Base-by-base conservation (phyloP, 2,888 invertebrate species). In the Melanchra persicariae region DNA sequence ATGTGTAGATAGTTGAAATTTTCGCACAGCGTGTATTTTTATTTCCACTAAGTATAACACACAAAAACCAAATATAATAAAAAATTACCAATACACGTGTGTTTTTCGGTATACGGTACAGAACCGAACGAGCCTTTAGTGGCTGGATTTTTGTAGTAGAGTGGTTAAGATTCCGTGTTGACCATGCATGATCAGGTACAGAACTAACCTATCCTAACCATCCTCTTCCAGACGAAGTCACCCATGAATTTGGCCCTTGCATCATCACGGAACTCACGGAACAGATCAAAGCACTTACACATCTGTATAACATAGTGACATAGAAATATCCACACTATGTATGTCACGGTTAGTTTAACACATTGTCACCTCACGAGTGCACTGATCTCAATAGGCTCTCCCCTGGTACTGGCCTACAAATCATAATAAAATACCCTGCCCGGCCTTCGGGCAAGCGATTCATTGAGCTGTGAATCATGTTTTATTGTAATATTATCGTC, bases 281-380 rank as follows among this genome's bases (percentile, higher is more conserved):
- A 74, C 17, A 73, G 43, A 71, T 73, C 49, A 61, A 80, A 77
- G 52, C 22, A 10, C 17, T 10, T 45, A n/a, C n/a, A n/a, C n/a
- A n/a, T 77, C 49, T 70, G 49, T 49, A 22, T 26, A 66, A 51
- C 63, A 58, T 19, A 83, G 24, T 79, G 55, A 79, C 62, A 79
- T 34, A 72, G 26, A 57, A 74, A 58, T 37, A 54, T 15, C 58
- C 34, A 47, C 65, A 71, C n/a, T 82, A 63, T 51, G 52, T 83
- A 61, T 78, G 83, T 59, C 83, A 82, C 72, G 67, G 80, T 79
- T 79, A 68, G 79, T 83, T 80, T 79, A 83, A 74, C 75, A 65
- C 75, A 17, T 58, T 80, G 67, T 22, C 58, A 63, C 64, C 51
- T 55, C 62, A 73, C 52, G 10, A 61, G 59, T 60, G 83, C 77